Base-by-base conservation (phyloP, 2,888 invertebrate genomes). In the Apamea anceps region DNA sequence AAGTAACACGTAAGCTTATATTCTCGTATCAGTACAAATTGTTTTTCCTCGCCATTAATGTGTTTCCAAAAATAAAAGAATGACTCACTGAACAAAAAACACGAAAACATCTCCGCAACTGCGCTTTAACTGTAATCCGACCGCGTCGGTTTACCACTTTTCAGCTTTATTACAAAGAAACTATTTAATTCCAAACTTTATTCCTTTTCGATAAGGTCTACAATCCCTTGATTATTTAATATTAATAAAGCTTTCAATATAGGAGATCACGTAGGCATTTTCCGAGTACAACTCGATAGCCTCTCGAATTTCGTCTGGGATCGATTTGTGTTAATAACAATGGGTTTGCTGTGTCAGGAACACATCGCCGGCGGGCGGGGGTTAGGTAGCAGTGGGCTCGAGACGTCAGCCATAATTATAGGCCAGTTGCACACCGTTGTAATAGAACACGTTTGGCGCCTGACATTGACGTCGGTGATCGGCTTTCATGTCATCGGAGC, bases 281-380 rank as follows among this genome's bases (percentile, higher is more conserved):
- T 80, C 80, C 51, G 68, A 77, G 76, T 67, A 80, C 37, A 80
- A 80, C 75, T 80, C 80, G 72, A 88, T 79, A 79, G 65, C 76
- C 81, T 84, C 86, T 89, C 82, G 72, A 77, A 82, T 85, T 84
- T 81, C 82, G 77, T 84, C 74, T 84, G 83, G 71, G 62, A 87
- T 87, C 85, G 82, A 89, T 87, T 82, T 84, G 79, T 83, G 77
- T 80, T 90, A 81, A 79, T 90, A 88, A 85, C 88, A 85, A 88
- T 85, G 63, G 82, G 75, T 71, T 60, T 76, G 87, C 67, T 82
- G 75, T 86, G 78, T 88, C 83, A 84, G 77, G 71, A 85, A 81
- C 80, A 81, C 70, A 78, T 67, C 75, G 81, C 81, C 72, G 68
- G 75, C n/a, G 80, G 84, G 74, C 37, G 67, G 32, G 62, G 37